These are phyloP conservation scores for Albula glossodonta DNA, from an alignment of 2,113 vertebrate genomes.

Conservation along the genomic window DNA sequence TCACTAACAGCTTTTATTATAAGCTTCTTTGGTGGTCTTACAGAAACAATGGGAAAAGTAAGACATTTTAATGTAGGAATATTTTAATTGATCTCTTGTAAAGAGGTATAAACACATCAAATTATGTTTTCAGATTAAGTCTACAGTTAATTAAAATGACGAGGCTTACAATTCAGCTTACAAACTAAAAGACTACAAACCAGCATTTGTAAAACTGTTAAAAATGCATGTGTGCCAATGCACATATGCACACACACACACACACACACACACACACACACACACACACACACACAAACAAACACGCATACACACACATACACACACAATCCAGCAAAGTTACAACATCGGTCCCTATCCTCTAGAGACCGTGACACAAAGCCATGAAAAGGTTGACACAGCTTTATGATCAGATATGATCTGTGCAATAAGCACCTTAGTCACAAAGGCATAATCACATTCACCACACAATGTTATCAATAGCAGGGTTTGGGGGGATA, in stretches of 20 bases:
- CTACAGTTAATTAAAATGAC: background rate
- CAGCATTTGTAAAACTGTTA: constrained; percentile 20
- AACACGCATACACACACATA: background rate
- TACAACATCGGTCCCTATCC: background rate
- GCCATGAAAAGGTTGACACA: constrained; percentile 27
- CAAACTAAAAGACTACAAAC: background rate
- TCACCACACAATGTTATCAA: constrained; percentile 46
- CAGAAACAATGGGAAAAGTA: constrained; percentile 32
- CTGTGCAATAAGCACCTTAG: constrained; percentile 37
- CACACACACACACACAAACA: background rate
- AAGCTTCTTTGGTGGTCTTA: constrained; percentile 51
- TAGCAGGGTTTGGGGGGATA: constrained; percentile 41
- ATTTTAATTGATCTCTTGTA: background rate
- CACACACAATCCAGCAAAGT: background rate
- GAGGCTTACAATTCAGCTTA: background rate
- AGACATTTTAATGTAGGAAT: background rate
- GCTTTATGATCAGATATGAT: constrained; percentile 54
- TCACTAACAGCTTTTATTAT: constrained; percentile 52
- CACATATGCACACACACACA: background rate
- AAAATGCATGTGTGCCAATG: background rate
- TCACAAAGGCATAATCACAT: constrained; percentile 46
- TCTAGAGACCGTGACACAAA: constrained; percentile 19
- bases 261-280: background rate
- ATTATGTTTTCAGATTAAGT: background rate
- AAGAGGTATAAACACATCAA: background rate